phyloP scores from a whole-genome alignment of 1,140 invertebrate genomes.

The Lepidurus couesii region DNA sequence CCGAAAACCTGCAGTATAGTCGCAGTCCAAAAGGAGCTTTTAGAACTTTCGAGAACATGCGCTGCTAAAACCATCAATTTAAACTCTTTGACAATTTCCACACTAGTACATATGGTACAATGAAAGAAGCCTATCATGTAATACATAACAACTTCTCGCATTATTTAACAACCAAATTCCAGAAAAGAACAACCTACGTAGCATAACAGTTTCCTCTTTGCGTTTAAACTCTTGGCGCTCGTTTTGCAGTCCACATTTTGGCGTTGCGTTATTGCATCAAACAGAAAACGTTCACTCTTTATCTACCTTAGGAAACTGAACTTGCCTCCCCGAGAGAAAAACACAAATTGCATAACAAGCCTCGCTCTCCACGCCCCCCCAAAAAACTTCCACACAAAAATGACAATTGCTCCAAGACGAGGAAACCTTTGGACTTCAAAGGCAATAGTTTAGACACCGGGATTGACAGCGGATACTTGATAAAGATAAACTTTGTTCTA shows the following conservation, averaged over 20 bases:
- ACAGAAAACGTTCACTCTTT: not conserved
- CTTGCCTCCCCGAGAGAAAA: not conserved
- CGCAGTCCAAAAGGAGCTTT: too few species aligned
- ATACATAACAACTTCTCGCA: too few species aligned
- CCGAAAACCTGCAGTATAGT: too few species aligned
- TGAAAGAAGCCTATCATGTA: too few species aligned
- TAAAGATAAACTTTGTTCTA: not conserved
- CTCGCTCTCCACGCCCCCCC: too few species aligned
- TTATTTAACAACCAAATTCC: not conserved
- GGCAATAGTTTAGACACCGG: not conserved
- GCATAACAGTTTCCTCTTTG: not conserved
- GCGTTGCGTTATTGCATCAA: conserved; percentile 6
- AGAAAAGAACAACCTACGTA: not conserved
- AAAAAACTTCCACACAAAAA: not conserved
- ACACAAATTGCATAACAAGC: not conserved
- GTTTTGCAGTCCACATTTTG: not conserved
- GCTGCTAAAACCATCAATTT: too few species aligned
- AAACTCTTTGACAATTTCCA: too few species aligned
- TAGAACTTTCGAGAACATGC: too few species aligned
- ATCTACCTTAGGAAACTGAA: not conserved
- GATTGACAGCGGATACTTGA: not conserved
- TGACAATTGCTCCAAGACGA: not conserved
- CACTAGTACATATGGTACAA: too few species aligned
- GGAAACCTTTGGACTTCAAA: not conserved
- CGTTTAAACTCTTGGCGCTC: not conserved